Evolutionary conservation across 2,888 invertebrate genomes (phyloP).

Genomic region (Drosophila quinaria): DNA sequence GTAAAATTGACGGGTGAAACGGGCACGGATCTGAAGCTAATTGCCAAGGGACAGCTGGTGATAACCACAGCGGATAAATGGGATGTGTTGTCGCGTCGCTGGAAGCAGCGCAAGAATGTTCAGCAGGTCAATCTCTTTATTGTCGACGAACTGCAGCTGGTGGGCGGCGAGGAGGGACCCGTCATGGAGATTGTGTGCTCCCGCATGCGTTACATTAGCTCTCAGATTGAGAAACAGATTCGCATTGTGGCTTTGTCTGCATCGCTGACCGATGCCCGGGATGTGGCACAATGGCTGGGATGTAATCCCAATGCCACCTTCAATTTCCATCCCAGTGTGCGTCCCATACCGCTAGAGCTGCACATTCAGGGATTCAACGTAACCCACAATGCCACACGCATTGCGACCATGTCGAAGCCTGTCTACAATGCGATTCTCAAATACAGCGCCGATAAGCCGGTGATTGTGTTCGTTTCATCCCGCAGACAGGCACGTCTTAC

Average conservation of each 20-base stretch:
- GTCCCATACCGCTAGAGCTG: constrained; percentile 97
- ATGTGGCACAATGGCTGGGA: constrained; percentile 98
- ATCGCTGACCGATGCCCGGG: constrained; percentile 97
- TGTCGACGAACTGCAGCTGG: constrained; percentile 97
- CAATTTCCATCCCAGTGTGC: constrained; percentile 99
- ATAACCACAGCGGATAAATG: constrained; percentile 99
- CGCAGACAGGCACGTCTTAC: constrained; percentile 96
- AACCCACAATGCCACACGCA: constrained; percentile 97
- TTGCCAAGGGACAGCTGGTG: constrained; percentile 97
- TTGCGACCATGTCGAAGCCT: constrained; percentile 99
- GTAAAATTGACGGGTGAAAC: constrained; percentile 98
- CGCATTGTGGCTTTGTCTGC: constrained; percentile 97
- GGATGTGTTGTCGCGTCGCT: constrained; percentile 98
- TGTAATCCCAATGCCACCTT: constrained; percentile 97
- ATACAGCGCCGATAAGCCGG: constrained; percentile 93
- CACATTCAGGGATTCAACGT: constrained; percentile 99
- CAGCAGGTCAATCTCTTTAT: constrained; percentile 98
- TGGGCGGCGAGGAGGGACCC: constrained; percentile 96
- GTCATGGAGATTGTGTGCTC: constrained; percentile 97
- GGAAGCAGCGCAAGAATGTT: constrained; percentile 99
- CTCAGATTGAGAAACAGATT: constrained; percentile 95
- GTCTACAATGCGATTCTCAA: constrained; percentile 96
- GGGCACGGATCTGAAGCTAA: constrained; percentile 96
- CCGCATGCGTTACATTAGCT: constrained; percentile 97
- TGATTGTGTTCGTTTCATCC: constrained; percentile 96